Conservation (phyloP, 1,140 invertebrate species). For the Triops cancriformis region DNA sequence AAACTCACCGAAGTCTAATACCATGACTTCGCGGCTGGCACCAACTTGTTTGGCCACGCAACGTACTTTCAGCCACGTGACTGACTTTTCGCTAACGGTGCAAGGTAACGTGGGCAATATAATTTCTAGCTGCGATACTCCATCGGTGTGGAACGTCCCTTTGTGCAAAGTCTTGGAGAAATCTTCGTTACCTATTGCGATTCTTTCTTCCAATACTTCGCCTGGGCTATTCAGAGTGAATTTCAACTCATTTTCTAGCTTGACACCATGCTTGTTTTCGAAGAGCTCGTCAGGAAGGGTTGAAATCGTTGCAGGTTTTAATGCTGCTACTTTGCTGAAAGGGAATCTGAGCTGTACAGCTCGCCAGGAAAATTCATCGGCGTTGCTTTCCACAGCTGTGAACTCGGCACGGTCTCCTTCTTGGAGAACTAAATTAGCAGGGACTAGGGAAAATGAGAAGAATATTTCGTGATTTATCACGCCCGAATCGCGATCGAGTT, state of each 20-base stretch:
- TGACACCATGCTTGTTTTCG: not conserved
- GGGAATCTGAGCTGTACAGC: not conserved
- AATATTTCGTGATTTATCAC: constrained; percentile 29
- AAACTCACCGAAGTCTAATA: constrained; percentile 49
- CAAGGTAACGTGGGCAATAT: not conserved
- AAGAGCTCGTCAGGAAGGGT: constrained; percentile 15
- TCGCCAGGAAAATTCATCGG: not conserved
- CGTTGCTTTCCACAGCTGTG: not conserved
- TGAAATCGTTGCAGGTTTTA: not conserved
- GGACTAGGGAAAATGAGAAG: constrained; percentile 16
- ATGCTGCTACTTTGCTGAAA: not conserved
- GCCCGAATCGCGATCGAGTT: constrained; percentile 16
- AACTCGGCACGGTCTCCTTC: not conserved
- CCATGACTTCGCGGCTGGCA: constrained; percentile 47
- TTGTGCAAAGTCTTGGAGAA: constrained; percentile 15
- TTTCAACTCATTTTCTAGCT: not conserved
- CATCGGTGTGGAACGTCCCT: not conserved
- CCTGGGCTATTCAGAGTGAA: not conserved
- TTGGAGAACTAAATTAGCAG: not conserved
- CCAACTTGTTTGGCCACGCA: constrained; percentile 46
- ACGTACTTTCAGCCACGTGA: constrained; percentile 21
- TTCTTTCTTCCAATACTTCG: not conserved
- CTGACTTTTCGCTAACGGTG: not conserved
- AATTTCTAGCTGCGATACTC: not conserved
- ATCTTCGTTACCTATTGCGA: not conserved